Evolutionary conservation across 2,113 vertebrate genomes (phyloP).

Genomic region (Ranitomeya variabilis): DNA sequence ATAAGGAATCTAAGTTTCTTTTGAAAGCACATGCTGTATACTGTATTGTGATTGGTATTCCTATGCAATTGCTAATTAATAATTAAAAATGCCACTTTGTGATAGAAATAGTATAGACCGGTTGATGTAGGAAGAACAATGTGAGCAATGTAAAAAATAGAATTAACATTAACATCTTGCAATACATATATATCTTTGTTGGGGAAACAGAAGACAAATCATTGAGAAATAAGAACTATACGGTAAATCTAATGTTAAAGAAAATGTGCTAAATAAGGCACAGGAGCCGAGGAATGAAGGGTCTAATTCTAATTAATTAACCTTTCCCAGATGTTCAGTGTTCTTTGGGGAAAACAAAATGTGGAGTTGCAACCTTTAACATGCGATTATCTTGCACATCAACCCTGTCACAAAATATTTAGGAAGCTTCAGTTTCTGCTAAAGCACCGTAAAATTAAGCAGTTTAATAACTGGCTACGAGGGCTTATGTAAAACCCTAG

Average conservation of each 20-base stretch:
- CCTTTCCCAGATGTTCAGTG: constrained; percentile 33
- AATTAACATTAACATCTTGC: neutral
- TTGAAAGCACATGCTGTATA: too few relatives aligned
- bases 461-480: neutral
- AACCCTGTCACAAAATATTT: constrained; percentile 19
- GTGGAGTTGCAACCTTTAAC: constrained; percentile 39
- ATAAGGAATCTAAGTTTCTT: too few relatives aligned
- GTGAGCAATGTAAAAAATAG: too few relatives aligned
- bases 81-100: too few relatives aligned
- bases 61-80: too few relatives aligned
- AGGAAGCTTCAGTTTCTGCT: neutral
- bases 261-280: neutral
- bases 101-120: too few relatives aligned
- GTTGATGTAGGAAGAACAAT: too few relatives aligned
- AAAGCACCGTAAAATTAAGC: neutral
- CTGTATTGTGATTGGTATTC: too few relatives aligned
- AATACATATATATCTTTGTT: neutral
- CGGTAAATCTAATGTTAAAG: too few relatives aligned
- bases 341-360: constrained; percentile 32
- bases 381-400: constrained; percentile 28
- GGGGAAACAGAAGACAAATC: neutral
- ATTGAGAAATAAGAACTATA: neutral
- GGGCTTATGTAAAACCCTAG: neutral
- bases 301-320: constrained; percentile 39
- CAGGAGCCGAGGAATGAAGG: neutral